Percentiles rank a stretch among this genome's conserved stretches.
Evolutionary conservation across 1,140 invertebrate species (phyloP).

Genomic region (Drosophila repletoides): DNA sequence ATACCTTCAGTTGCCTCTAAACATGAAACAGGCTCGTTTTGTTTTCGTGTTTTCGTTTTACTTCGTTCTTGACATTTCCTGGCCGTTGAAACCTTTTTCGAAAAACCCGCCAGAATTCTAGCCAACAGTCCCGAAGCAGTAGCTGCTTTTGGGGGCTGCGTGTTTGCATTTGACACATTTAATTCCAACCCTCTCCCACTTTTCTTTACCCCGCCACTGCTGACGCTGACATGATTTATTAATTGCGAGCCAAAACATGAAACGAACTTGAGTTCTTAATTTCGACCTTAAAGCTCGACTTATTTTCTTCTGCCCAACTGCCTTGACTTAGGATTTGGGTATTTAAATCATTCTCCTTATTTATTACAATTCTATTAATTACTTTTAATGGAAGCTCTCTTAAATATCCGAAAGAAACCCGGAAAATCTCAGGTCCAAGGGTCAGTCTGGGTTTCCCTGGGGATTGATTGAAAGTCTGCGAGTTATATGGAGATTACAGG

Average conservation of each 20-base stretch:
- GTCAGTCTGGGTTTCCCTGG: too few species aligned
- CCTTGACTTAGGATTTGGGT: not conserved
- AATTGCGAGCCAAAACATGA: constrained; percentile 71
- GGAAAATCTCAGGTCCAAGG: too few species aligned
- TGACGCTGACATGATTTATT: constrained; percentile 79
- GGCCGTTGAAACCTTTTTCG: constrained; percentile 27
- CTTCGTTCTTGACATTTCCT: constrained; percentile 78
- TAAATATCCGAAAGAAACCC: too few species aligned
- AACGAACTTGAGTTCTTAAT: constrained; percentile 80
- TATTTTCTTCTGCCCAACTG: not conserved
- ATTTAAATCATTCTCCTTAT: too few species aligned
- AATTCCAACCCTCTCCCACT: constrained; percentile 43
- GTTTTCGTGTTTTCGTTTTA: constrained; percentile 72
- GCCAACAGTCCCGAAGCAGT: too few species aligned
- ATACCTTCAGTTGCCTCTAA: constrained; percentile 50
- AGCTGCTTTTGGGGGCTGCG: constrained; percentile 41
- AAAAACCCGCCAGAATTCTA: too few species aligned
- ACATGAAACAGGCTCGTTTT: constrained; percentile 72
- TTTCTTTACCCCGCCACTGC: too few species aligned
- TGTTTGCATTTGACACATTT: constrained; percentile 81
- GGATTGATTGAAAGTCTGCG: too few species aligned
- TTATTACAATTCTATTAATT: too few species aligned
- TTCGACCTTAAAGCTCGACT: constrained; percentile 61
- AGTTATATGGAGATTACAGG: too few species aligned
- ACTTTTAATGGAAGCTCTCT: too few species aligned